These are phyloP conservation scores for Saturnia pavonia DNA, from an alignment of 2,888 invertebrate genomes.

Conservation along the genomic window DNA sequence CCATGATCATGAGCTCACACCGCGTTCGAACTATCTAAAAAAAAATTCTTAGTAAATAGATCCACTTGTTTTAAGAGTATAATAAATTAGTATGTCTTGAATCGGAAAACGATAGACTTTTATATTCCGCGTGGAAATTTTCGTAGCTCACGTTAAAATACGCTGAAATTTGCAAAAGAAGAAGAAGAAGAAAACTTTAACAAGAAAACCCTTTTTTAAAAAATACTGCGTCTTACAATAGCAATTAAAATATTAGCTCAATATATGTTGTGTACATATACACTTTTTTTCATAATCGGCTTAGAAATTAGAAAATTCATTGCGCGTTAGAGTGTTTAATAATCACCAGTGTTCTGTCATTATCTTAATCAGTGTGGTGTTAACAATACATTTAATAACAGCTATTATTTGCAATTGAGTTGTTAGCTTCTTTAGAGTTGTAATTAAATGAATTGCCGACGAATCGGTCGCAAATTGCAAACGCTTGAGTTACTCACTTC, in stretches of 20 bases:
- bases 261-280: background rate
- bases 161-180: background rate
- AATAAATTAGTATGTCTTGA: background rate
- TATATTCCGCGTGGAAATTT: background rate
- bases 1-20: too few species aligned
- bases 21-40: too few species aligned
- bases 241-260: too few species aligned
- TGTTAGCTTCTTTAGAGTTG: constrained; percentile 30
- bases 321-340: background rate
- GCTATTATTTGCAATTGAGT: constrained; percentile 42
- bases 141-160: background rate
- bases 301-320: background rate
- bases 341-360: constrained; percentile 7
- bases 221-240: too few species aligned
- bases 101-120: background rate
- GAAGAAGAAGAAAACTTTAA: background rate
- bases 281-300: background rate
- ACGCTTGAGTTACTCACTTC: constrained; percentile 35
- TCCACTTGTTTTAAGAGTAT: background rate
- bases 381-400: constrained; percentile 34
- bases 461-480: constrained; percentile 31
- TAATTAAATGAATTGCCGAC: constrained; percentile 37
- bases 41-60: background rate
- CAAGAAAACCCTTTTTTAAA: too few species aligned
- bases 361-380: constrained; percentile 35